These are phyloP conservation scores for Platichthys stellatus DNA, from an alignment of 2,113 vertebrate genomes.

Conservation along the genomic window DNA sequence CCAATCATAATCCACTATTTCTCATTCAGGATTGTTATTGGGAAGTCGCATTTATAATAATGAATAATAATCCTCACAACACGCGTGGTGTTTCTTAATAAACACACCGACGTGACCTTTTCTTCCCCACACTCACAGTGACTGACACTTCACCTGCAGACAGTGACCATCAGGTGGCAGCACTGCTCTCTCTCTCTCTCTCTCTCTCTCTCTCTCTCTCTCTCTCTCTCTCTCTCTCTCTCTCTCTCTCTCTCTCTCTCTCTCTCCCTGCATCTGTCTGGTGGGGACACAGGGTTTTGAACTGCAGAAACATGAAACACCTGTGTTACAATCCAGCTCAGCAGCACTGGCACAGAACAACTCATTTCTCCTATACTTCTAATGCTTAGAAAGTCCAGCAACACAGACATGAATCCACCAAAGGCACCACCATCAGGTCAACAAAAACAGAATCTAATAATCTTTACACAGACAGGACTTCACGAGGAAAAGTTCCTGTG, in stretches of 20 bases:
- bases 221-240: neutral
- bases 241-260: neutral
- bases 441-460: neutral
- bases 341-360: neutral
- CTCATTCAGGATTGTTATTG: too few species aligned
- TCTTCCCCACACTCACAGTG: neutral
- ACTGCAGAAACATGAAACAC: neutral
- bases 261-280: neutral
- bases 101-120: too few species aligned
- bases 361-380: neutral
- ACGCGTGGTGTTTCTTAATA: too few species aligned
- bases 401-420: neutral
- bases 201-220: neutral
- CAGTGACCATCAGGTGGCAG: constrained; percentile 64
- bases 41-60: too few species aligned
- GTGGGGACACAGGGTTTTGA: neutral
- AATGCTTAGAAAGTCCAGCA: neutral
- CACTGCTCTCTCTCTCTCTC: constrained; percentile 8
- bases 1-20: too few species aligned
- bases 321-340: neutral
- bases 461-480: neutral
- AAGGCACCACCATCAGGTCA: neutral
- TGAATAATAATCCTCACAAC: too few species aligned
- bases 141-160: neutral
- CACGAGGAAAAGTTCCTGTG: neutral